phyloP scores from a whole-genome alignment of 2,113 vertebrate genomes.

The Clarias macrocephalus region DNA sequence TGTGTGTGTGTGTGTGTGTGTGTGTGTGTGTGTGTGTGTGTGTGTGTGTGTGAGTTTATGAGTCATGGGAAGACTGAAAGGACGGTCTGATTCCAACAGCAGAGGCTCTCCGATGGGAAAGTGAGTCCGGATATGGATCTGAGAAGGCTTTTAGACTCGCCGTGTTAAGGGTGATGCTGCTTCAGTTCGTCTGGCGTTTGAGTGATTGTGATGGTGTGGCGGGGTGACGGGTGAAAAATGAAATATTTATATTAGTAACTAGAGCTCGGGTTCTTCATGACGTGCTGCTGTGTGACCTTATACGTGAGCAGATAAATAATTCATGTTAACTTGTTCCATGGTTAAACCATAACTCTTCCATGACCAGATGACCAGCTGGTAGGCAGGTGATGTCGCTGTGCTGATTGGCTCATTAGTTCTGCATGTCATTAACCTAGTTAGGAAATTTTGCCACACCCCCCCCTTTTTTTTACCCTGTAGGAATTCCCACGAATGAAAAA shows the following conservation, averaged over 20 bases:
- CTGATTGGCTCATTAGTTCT: not conserved
- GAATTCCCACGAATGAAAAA: too few relatives aligned
- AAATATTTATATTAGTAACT: not conserved
- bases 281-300: not conserved
- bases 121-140: not conserved
- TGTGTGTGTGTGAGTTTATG: not conserved
- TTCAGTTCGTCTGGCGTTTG: not conserved
- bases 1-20: too few relatives aligned
- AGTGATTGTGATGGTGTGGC: not conserved
- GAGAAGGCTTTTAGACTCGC: not conserved
- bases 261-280: not conserved
- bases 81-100: not conserved
- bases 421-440: not conserved
- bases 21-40: conserved; percentile 49
- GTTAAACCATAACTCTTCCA: not conserved
- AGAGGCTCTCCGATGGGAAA: not conserved
- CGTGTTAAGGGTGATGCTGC: not conserved
- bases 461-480: too few relatives aligned
- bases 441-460: not conserved
- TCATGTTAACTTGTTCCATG: not conserved
- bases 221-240: too few relatives aligned
- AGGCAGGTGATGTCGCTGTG: not conserved
- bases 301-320: not conserved
- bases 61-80: not conserved
- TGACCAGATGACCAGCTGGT: not conserved